Evolutionary conservation across 2,888 invertebrate genomes (phyloP).

Genomic region (Drosophila peninsularis): DNA sequence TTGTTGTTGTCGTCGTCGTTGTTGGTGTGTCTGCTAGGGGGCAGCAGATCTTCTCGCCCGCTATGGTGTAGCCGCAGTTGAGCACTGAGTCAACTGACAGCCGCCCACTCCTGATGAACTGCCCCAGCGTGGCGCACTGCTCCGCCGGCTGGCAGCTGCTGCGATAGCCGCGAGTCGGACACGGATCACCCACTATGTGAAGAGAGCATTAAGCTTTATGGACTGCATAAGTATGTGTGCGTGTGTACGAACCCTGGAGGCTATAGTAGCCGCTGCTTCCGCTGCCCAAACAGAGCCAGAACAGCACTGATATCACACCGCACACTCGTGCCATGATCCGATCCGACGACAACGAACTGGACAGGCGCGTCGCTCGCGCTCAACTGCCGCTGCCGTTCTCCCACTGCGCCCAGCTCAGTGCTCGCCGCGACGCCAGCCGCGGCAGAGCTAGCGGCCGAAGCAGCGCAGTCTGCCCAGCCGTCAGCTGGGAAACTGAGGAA

Average conservation of each 20-base stretch:
- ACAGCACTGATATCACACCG: slow-evolving; percentile 16
- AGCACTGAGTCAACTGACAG: slow-evolving; percentile 27
- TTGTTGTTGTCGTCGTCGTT: background rate
- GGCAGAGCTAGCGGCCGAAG: background rate
- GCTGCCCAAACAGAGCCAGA: slow-evolving; percentile 26
- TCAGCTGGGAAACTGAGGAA: slow-evolving; percentile 12
- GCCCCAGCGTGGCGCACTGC: slow-evolving; percentile 37
- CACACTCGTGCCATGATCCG: slow-evolving; percentile 30
- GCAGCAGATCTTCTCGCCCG: slow-evolving; percentile 63
- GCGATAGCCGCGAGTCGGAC: slow-evolving; percentile 50
- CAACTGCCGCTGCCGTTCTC: slow-evolving; percentile 48
- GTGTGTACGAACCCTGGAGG: slow-evolving; percentile 53
- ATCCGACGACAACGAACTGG: slow-evolving; percentile 39
- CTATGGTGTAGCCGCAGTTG: slow-evolving; percentile 53
- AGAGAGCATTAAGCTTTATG: background rate
- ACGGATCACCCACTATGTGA: slow-evolving; percentile 62
- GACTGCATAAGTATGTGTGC: background rate
- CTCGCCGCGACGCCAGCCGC: slow-evolving; percentile 6
- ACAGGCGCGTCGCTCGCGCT: slow-evolving; percentile 40
- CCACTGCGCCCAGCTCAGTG: slow-evolving; percentile 1
- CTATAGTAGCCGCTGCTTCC: slow-evolving; percentile 41
- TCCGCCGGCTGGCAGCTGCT: slow-evolving; percentile 56
- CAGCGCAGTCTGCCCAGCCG: background rate
- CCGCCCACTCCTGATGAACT: slow-evolving; percentile 27
- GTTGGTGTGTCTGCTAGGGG: slow-evolving; percentile 30